A percentile compares a stretch with the other conserved stretches of the same genome.
Conservation (phyloP, 2,113 vertebrate species). For the Pangasianodon hypophthalmus region DNA sequence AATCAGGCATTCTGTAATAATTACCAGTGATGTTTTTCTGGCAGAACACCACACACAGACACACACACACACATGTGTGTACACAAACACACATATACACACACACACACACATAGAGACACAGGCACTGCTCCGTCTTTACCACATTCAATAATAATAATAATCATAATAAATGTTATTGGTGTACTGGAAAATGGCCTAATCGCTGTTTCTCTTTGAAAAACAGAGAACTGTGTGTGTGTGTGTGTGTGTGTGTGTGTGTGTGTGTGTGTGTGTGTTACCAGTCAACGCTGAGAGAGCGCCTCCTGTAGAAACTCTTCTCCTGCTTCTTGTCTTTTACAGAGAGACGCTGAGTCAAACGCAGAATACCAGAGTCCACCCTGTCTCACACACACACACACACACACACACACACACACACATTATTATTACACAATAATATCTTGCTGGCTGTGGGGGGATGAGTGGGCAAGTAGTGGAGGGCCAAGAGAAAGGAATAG, state of each 20-base stretch:
- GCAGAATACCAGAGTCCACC: conserved; percentile 14
- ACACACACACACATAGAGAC: background rate
- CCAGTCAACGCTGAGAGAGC: conserved; percentile 19
- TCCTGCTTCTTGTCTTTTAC: conserved; percentile 15
- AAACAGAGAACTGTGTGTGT: background rate
- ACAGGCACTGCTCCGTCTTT: background rate
- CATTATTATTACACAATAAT: background rate
- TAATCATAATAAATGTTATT: background rate
- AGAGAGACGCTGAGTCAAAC: conserved; percentile 21
- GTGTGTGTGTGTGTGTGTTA: conserved; percentile 15
- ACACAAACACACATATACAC: background rate
- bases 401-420: conserved; percentile 11
- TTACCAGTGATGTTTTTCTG: conserved; percentile 14
- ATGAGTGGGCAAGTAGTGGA: background rate
- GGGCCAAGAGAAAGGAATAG: too few species aligned
- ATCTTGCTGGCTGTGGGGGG: background rate
- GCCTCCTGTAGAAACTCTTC: conserved; percentile 22
- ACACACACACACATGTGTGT: background rate
- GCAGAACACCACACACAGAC: background rate
- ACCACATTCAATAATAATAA: conserved; percentile 5
- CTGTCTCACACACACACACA: background rate
- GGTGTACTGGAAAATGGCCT: background rate
- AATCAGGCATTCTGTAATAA: conserved; percentile 18
- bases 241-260: background rate
- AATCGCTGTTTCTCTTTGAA: background rate